Evolutionary conservation across 2,888 invertebrate species (phyloP), one percentile per base, ranked within the genome.

Genomic region (Erebia palarica): DNA sequence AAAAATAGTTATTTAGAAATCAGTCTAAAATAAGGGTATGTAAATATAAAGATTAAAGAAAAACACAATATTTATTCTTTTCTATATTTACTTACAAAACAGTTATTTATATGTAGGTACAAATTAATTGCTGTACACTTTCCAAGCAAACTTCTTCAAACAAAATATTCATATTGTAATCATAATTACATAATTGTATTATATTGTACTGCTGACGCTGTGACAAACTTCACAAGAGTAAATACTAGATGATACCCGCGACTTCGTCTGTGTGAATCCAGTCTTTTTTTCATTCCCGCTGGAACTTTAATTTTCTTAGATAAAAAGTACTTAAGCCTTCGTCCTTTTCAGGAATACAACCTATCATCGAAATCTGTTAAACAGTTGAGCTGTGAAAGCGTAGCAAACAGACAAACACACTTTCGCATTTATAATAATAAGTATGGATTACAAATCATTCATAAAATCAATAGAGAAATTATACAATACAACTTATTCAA

Each of bases 61-160:
- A 74, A 72, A 69, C 53, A 27, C 51, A 64, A 63, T 68, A 36
- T 36, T 36, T 13, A 47, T 47, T 67, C 63, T 72, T 75, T 76
- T 73, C 68, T 75, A 74, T 76, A 75, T 77, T 77, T 76, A 84
- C 86, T 87, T 89, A 91, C 82, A 92, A 91, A 91, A 90, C 87
- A 86, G 89, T 89, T 87, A 89, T 75, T 36, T 36, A 76, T 76
- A 75, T 91, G 13, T 47, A 13, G 47, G 47, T 47, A 91, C 88
- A 91, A 91, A 89, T 86, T 79, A 90, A 82, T 86, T 81, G 88
- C 88, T 89, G 87, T 89, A 47, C 89, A 92, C 84, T 83, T 85
- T 81, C 80, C 80, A 87, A 87, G 87, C 86, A 79, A 84, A 82
- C 79, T 18, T n/a, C 11, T 82, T 80, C 79, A 76, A 83, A 84